A percentile compares a stretch with the other conserved stretches of the same genome.
These are phyloP conservation scores for Callopanchax toddi DNA, from an alignment of 2,113 vertebrate genomes.

Conservation along the genomic window DNA sequence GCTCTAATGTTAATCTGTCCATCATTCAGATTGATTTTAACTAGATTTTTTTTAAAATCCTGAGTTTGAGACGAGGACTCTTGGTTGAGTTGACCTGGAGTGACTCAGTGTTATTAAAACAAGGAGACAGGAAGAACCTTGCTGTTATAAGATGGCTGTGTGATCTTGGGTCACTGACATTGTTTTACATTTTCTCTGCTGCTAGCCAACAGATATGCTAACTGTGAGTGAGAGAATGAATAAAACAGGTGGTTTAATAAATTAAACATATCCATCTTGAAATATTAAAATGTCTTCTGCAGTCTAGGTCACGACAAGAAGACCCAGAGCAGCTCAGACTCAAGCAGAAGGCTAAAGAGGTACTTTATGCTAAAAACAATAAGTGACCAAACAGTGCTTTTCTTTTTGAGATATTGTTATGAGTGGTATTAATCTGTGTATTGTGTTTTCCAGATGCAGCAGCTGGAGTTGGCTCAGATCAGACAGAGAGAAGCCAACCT, in stretches of 20 bases:
- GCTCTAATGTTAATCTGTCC: too few relatives aligned
- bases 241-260: conserved; percentile 47
- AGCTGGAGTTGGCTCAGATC: conserved; percentile 92
- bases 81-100: not conserved
- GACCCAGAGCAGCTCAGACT: conserved; percentile 91
- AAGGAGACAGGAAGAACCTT: not conserved
- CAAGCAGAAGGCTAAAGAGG: conserved; percentile 95
- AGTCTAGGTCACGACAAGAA: conserved; percentile 94
- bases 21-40: too few relatives aligned
- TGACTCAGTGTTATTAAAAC: not conserved
- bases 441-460: conserved; percentile 86
- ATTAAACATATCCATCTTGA: conserved; percentile 22
- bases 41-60: too few relatives aligned
- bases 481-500: conserved; percentile 92
- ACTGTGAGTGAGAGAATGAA: conserved; percentile 29
- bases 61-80: not conserved
- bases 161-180: conserved; percentile 24
- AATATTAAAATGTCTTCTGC: conserved; percentile 46
- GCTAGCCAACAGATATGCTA: conserved; percentile 10
- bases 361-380: conserved; percentile 46
- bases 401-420: not conserved
- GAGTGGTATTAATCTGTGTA: not conserved
- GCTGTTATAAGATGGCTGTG: not conserved
- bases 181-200: conserved; percentile 24
- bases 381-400: not conserved